phyloP scores from a whole-genome alignment of 2,797 vertebrate species.

The Octomys mimax region DNA sequence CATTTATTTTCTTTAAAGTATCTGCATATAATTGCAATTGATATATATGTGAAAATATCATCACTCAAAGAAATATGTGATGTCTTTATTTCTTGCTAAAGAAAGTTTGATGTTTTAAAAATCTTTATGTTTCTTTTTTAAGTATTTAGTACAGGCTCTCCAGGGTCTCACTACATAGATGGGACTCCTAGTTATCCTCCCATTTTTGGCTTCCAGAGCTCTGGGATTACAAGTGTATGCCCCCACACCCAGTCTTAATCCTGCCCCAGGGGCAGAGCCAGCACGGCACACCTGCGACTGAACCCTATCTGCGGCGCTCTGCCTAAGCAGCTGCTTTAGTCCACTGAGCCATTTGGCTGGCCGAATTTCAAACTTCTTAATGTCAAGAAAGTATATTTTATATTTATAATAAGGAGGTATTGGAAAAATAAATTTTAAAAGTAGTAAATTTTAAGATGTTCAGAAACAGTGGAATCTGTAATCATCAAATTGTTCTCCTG shows the following conservation, averaged over 20 bases:
- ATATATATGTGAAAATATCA: background rate
- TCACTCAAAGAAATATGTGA: background rate
- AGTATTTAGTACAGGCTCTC: too few relatives aligned
- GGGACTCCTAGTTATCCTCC: too few relatives aligned
- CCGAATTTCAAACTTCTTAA: background rate
- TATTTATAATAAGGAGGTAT: background rate
- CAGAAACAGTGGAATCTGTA: background rate
- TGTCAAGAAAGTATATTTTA: background rate
- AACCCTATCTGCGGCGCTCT: too few relatives aligned
- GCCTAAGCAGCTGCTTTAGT: too few relatives aligned
- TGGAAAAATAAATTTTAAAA: background rate
- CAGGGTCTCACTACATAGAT: too few relatives aligned
- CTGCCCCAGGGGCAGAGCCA: too few relatives aligned
- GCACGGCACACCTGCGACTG: too few relatives aligned
- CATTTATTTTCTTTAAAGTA: background rate
- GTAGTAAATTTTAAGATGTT: background rate
- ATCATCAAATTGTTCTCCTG: background rate
- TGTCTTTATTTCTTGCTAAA: background rate
- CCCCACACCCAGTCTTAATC: too few relatives aligned
- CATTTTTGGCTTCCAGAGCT: too few relatives aligned
- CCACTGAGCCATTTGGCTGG: too few relatives aligned
- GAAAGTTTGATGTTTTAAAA: background rate
- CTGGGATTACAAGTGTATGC: too few relatives aligned
- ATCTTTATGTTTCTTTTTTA: too few relatives aligned
- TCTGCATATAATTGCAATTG: background rate